These are phyloP conservation scores for Drosophila birchii DNA, from an alignment of 2,888 invertebrate species.

Conservation along the genomic window DNA sequence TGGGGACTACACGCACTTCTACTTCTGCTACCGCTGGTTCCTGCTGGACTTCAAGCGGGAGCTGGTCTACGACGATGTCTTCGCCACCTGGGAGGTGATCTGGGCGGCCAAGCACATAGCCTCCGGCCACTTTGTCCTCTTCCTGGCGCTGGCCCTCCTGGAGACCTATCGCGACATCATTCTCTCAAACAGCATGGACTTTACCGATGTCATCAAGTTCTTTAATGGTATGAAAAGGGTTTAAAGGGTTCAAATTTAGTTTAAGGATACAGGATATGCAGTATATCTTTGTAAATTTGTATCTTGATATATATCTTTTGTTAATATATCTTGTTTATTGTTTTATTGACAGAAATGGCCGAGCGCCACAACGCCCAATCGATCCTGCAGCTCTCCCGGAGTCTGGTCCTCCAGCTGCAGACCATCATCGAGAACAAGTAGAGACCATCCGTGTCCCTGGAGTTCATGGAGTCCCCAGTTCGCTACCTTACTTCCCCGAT, in stretches of 20 bases:
- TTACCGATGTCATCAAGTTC: constrained; percentile 98
- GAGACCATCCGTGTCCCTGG: background rate
- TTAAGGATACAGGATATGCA: too few species aligned
- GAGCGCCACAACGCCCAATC: constrained; percentile 95
- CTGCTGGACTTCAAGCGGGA: constrained; percentile 98
- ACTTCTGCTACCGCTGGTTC: constrained; percentile 99
- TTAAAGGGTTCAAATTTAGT: background rate
- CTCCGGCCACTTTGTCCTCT: constrained; percentile 95
- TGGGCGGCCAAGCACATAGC: constrained; percentile 91
- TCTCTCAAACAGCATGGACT: constrained; percentile 97
- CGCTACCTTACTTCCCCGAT: constrained; percentile 15
- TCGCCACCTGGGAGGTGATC: constrained; percentile 96
- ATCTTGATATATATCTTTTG: too few species aligned
- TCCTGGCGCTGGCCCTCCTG: constrained; percentile 95
- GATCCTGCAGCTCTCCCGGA: constrained; percentile 93
- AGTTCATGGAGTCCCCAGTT: constrained; percentile 33
- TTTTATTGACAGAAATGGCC: constrained; percentile 95
- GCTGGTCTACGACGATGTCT: constrained; percentile 94
- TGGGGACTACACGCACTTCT: constrained; percentile 98
- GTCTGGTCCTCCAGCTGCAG: constrained; percentile 95
- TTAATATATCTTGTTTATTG: background rate
- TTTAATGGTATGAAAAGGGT: constrained; percentile 91
- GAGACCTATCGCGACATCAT: constrained; percentile 98
- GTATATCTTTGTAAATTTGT: too few species aligned
- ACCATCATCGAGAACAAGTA: constrained; percentile 96